Evolutionary conservation across 2,797 vertebrate species (phyloP), one percentile per base, ranked within the genome.

Genomic region (Allobates femoralis): DNA sequence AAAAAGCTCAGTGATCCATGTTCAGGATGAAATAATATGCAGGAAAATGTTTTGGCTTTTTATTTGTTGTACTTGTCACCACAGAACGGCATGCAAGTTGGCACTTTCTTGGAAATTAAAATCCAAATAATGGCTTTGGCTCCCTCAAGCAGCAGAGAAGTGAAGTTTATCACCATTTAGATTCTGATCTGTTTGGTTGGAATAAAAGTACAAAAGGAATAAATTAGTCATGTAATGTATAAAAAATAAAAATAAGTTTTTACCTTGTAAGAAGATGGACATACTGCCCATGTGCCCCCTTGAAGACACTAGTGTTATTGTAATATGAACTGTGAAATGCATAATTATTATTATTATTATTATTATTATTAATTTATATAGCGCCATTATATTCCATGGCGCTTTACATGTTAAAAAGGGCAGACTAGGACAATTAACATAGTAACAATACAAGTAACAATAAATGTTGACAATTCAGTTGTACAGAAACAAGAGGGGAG

Each of bases 61-160:
- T 21, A 69, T 69, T 69, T 69, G 66, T 69, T 69, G 66, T 21
- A 69, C 32, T 37, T 69, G 66, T 69, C 66, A 69, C 66, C 66
- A 69, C 66, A 69, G 30, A 69, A 21, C 66, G 19, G 66, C 66
- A 69, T 69, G 66, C 5, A 34, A 69, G 66, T 34, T 69, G 66
- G 66, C 66, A 69, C 32, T 69, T 34, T 69, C 66, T 34, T 69
- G 32, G 32, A 69, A 8, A 69, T 2, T 69, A 69, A 69, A 69
- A 69, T 69, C 66, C 66, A 69, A 69, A 69, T 69, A 69, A 69
- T 69, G 64, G 6, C 66, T 69, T 69, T 69, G 66, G 66, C 66
- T 69, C 66, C 66, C 66, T 69, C 66, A 69, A 69, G 66, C 66
- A 69, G 66, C 37, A 34, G 66, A 69, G 37, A 37, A 69, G 66